Percentiles rank a stretch among this genome's conserved stretches.
phyloP scores from a whole-genome alignment of 2,797 vertebrate genomes.

The Danio choprae region DNA sequence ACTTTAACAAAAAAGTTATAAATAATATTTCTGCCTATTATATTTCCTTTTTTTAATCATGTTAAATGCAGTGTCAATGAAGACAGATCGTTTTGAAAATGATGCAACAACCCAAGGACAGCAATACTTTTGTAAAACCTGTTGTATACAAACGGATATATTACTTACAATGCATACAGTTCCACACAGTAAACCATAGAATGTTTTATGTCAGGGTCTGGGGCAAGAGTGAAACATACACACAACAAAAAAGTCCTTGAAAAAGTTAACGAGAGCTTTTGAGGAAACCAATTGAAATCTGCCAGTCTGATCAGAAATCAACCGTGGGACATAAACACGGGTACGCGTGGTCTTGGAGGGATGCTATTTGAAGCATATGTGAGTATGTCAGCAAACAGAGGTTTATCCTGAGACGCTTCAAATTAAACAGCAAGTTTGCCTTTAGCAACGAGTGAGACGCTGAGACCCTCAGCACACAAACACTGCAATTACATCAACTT shows the following conservation, averaged over 20 bases:
- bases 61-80: too few relatives aligned
- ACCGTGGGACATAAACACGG: conserved; percentile 10
- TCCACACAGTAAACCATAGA: neutral
- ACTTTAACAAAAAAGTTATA: too few relatives aligned
- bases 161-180: too few relatives aligned
- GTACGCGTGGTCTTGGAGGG: neutral
- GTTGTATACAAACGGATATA: too few relatives aligned
- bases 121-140: too few relatives aligned
- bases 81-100: too few relatives aligned
- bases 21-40: too few relatives aligned
- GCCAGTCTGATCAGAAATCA: neutral
- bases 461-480: neutral
- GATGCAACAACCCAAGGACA: too few relatives aligned
- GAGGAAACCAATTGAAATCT: conserved; percentile 5
- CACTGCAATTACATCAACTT: conserved; percentile 17
- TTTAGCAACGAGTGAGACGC: neutral
- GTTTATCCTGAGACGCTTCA: conserved; percentile 15
- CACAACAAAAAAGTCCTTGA: neutral
- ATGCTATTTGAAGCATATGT: conserved; percentile 31
- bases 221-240: neutral
- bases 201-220: neutral
- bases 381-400: conserved; percentile 8
- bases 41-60: too few relatives aligned
- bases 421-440: conserved; percentile 18
- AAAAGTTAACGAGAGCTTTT: neutral